Base-by-base conservation (phyloP, 1,140 invertebrate genomes). In the Ceratosolen solmsi region DNA sequence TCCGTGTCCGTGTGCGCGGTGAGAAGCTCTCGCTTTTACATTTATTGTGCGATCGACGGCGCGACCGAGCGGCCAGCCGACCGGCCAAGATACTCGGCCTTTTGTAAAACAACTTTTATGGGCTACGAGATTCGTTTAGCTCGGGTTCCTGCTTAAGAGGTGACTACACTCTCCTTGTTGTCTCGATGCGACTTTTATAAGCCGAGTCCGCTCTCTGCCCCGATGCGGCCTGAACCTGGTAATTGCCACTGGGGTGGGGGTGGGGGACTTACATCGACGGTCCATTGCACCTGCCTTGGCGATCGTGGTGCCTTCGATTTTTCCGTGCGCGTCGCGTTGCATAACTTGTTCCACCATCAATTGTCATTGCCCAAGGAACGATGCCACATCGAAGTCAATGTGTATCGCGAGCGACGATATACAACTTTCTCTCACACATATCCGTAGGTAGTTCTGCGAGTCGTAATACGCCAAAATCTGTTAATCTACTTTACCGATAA, bases 51-150 rank as follows among this genome's bases (percentile, higher is more conserved):
- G 27, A 70, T 54, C 51, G 72, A 54, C 49, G 27, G 1, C 20
- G 63, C 22, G 49, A 77, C 46, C 51, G 9, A 17, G n/a, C 46
- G n/a, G n/a, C 51, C 27, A 22, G n/a, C 38, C 41, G 17, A 54
- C 20, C 51, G 20, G 3, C 20, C 51, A 33, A 5, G 41, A 27
- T 30, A 20, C 60, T 33, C 63, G 3, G 58, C 13, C 78, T 60
- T 41, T 25, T 65, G 13, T 56, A 46, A 38, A n/a, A 54, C 71
- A 58, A 80, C 56, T 63, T 80, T 80, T 74, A 74, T 54, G 71
- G 46, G 54, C 71, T 54, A 17, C 30, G 46, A 33, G 70, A 80
- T 60, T 80, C 78, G 54, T 41, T 79, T 70, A 78, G 36, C 46
- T 17, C 46, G 0, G 25, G 56, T 63, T 70, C 27, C 41, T 56